Conservation (phyloP, 2,797 vertebrate genomes). For the Loris lydekkerianus region DNA sequence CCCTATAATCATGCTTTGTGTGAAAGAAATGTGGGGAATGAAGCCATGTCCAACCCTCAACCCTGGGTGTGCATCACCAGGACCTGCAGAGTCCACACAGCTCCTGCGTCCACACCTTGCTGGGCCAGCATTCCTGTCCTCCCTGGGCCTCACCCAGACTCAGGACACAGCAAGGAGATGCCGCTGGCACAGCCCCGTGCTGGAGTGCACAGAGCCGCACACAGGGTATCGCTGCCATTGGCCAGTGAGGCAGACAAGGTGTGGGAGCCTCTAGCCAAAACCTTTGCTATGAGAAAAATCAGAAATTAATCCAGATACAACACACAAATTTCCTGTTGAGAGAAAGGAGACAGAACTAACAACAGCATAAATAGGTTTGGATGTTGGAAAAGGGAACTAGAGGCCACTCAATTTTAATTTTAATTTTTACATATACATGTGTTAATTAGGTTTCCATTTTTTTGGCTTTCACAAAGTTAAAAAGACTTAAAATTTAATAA, state of each 20-base stretch:
- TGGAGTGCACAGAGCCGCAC: constrained; percentile 68
- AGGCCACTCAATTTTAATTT: background rate
- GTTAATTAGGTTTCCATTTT: too few relatives aligned
- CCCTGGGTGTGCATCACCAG: constrained; percentile 42
- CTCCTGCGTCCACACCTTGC: constrained; percentile 56
- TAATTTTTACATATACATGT: too few relatives aligned
- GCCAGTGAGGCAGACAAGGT: constrained; percentile 78
- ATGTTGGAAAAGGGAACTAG: constrained; percentile 19
- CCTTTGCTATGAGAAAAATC: constrained; percentile 76
- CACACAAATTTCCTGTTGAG: constrained; percentile 58
- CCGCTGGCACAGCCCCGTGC: constrained; percentile 43
- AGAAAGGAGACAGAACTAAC: constrained; percentile 27
- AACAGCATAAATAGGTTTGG: constrained; percentile 1
- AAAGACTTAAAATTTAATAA: too few relatives aligned
- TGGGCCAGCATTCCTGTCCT: constrained; percentile 61
- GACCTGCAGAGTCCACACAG: background rate
- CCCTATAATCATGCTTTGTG: constrained; percentile 58
- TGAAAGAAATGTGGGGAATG: constrained; percentile 79
- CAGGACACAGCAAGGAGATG: constrained; percentile 49
- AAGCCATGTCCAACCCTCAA: constrained; percentile 71
- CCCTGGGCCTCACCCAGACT: constrained; percentile 66
- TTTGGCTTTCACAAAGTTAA: too few relatives aligned
- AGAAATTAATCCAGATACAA: constrained; percentile 65
- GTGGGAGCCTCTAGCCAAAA: constrained; percentile 71
- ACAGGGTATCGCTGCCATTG: constrained; percentile 74